Evolutionary conservation across 2,888 invertebrate species (phyloP).

Genomic region (Apocheima hispidaria): DNA sequence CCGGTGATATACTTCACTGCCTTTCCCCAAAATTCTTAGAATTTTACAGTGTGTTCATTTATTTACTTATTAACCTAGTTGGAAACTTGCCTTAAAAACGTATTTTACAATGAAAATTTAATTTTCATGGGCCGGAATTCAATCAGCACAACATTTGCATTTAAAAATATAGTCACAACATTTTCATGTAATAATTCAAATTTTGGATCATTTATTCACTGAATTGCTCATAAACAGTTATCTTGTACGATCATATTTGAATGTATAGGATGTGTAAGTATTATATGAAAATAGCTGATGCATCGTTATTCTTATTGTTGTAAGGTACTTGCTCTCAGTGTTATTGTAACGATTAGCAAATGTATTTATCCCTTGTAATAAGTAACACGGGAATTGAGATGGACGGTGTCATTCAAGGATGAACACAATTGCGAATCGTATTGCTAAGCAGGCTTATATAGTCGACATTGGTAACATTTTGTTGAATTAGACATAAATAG

Average conservation of each 20-base stretch:
- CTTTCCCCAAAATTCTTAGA: constrained; percentile 66
- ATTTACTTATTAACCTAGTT: constrained; percentile 57
- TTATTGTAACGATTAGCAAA: constrained; percentile 52
- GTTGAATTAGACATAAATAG: constrained; percentile 64
- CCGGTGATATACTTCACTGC: constrained; percentile 72
- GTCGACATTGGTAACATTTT: constrained; percentile 59
- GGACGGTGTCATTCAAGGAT: constrained; percentile 25
- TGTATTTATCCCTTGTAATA: constrained; percentile 15
- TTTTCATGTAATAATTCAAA: constrained; percentile 27
- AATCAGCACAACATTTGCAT: constrained; percentile 73
- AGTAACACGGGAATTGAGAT: too few species aligned
- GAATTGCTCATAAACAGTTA: constrained; percentile 5
- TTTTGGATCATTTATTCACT: constrained; percentile 12
- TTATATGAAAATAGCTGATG: constrained; percentile 41
- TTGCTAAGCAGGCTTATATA: constrained; percentile 69
- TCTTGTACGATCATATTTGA: not conserved
- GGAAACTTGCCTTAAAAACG: constrained; percentile 69
- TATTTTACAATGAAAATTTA: constrained; percentile 57
- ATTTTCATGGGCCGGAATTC: constrained; percentile 58
- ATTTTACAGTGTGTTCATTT: constrained; percentile 70
- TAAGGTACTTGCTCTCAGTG: constrained; percentile 56
- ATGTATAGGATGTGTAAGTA: constrained; percentile 10
- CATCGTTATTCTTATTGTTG: constrained; percentile 55
- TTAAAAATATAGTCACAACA: constrained; percentile 65
- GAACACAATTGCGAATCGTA: constrained; percentile 46